These are phyloP conservation scores for Pocota personata DNA, from an alignment of 2,888 invertebrate species.

Conservation along the genomic window DNA sequence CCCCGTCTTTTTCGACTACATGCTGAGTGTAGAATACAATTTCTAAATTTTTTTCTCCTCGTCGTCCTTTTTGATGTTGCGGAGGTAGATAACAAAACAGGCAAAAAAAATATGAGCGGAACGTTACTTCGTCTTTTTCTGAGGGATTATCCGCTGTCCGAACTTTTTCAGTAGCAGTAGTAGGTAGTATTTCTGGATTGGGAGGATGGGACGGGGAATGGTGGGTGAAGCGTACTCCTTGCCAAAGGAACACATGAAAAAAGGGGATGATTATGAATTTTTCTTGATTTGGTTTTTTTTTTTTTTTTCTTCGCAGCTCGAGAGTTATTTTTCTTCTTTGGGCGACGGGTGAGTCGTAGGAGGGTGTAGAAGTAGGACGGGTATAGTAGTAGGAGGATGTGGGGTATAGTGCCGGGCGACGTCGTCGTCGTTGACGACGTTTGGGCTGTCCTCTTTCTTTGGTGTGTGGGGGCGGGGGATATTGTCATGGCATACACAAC, in stretches of 20 bases:
- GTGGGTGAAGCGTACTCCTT: constrained; percentile 40
- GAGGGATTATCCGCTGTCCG: constrained; percentile 74
- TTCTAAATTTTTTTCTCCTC: constrained; percentile 57
- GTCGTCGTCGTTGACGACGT: constrained; percentile 61
- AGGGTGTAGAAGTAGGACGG: not conserved
- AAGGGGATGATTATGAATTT: constrained; percentile 73
- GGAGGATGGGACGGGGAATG: not conserved
- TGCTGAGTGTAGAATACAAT: constrained; percentile 66
- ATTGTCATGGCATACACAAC: constrained; percentile 64
- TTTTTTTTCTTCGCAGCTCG: constrained; percentile 49
- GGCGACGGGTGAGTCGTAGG: constrained; percentile 7
- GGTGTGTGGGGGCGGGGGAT: constrained; percentile 12
- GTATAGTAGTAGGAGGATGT: no score
- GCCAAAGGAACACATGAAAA: constrained; percentile 56
- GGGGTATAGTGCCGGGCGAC: no score
- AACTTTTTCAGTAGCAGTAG: constrained; percentile 63
- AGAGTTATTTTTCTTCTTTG: constrained; percentile 64
- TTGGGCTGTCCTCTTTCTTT: constrained; percentile 71
- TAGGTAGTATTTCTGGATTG: not conserved
- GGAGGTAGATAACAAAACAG: constrained; percentile 66
- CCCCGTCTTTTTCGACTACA: constrained; percentile 51
- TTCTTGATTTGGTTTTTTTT: constrained; percentile 62
- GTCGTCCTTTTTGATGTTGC: constrained; percentile 57
- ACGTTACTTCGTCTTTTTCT: constrained; percentile 68
- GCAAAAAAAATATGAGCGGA: constrained; percentile 27